phyloP scores from a whole-genome alignment of 2,113 vertebrate species.

The Cyrtonyx montezumae region DNA sequence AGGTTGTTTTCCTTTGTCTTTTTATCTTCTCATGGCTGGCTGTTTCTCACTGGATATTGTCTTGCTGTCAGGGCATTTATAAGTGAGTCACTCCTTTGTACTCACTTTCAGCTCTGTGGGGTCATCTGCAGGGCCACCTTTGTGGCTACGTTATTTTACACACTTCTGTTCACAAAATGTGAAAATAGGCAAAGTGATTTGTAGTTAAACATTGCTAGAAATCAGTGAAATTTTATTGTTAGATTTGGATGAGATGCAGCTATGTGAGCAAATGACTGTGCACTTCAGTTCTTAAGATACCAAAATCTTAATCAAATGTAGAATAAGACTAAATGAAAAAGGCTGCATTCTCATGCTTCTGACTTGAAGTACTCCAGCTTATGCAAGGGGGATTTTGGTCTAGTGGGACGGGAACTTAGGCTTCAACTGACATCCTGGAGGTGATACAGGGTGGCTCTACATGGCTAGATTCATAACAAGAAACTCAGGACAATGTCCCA shows the following conservation, averaged over 20 bases:
- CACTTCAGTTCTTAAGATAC: background rate
- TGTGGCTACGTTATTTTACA: background rate
- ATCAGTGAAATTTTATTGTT: background rate
- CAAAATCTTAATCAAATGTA: background rate
- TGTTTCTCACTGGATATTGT: background rate
- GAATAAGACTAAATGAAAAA: background rate
- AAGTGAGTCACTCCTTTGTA: background rate
- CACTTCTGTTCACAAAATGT: background rate
- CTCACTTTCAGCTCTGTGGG: background rate
- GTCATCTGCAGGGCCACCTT: background rate
- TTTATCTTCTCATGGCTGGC: background rate
- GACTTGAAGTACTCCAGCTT: background rate
- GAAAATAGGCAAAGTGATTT: background rate
- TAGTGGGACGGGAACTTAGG: background rate
- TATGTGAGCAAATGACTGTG: background rate
- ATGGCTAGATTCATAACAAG: background rate
- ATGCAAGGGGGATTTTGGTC: background rate
- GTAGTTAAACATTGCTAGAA: background rate
- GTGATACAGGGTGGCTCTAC: background rate
- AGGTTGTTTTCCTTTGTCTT: background rate
- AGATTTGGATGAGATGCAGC: background rate
- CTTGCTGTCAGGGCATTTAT: background rate
- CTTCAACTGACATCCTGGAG: background rate
- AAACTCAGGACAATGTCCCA: background rate
- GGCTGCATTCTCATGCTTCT: background rate